A percentile compares a stretch with the other conserved stretches of the same genome.
phyloP scores from a whole-genome alignment of 2,888 invertebrate species.

The Seira musarum region DNA sequence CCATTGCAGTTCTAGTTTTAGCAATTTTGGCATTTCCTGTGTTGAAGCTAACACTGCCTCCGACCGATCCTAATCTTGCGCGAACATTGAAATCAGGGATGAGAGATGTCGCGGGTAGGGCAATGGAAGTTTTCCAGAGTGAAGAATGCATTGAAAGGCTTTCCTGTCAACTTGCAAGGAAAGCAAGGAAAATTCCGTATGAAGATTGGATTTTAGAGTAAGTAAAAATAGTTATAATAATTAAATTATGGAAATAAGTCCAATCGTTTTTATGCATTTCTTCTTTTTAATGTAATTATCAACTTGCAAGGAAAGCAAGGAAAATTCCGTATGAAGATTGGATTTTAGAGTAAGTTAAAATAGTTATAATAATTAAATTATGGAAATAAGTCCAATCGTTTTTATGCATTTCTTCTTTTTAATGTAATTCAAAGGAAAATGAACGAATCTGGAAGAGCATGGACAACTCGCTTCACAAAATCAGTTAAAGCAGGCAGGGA shows the following conservation, averaged over 20 bases:
- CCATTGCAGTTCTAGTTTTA: slow-evolving; percentile 46
- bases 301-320: slow-evolving; percentile 52
- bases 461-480: slow-evolving; percentile 54
- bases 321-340: slow-evolving; percentile 54
- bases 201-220: slow-evolving; percentile 63
- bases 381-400: not conserved
- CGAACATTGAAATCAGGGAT: slow-evolving; percentile 28
- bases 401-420: not conserved
- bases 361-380: not conserved
- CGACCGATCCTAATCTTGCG: not conserved
- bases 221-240: no score
- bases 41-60: slow-evolving; percentile 53
- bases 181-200: slow-evolving; percentile 47
- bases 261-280: not conserved
- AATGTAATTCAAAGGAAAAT: slow-evolving; percentile 54
- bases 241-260: not conserved
- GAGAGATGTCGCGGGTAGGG: slow-evolving; percentile 36
- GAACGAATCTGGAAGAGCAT: slow-evolving; percentile 49
- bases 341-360: slow-evolving; percentile 61
- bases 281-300: slow-evolving; percentile 39
- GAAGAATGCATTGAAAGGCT: slow-evolving; percentile 66
- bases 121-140: slow-evolving; percentile 55
- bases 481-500: slow-evolving; percentile 54
- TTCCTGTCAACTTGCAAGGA: slow-evolving; percentile 59
- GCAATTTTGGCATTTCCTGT: slow-evolving; percentile 58